phyloP scores from a whole-genome alignment of 2,113 vertebrate species.

The Dipodomys spectabilis region DNA sequence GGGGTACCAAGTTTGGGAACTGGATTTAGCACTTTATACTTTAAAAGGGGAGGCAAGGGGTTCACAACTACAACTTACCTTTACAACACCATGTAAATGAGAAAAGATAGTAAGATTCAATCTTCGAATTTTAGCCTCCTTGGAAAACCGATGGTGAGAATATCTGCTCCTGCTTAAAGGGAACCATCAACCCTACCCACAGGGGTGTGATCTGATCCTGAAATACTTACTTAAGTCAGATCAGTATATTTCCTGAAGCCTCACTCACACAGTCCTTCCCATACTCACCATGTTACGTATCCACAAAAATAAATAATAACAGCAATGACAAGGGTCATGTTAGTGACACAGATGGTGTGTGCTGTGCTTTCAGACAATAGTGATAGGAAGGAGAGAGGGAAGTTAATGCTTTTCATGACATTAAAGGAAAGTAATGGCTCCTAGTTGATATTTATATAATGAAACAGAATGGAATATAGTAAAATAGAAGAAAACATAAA shows the following conservation, averaged over 20 bases:
- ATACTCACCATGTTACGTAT: slow-evolving; percentile 3
- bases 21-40: not conserved
- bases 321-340: not conserved
- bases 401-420: too few species aligned
- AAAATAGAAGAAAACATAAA: not conserved
- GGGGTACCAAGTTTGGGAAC: not conserved
- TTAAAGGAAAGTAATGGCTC: not conserved
- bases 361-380: not conserved
- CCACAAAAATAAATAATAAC: slow-evolving; percentile 6
- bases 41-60: not conserved
- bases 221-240: not conserved
- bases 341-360: not conserved
- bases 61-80: not conserved
- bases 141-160: not conserved
- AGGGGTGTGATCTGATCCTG: not conserved
- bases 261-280: not conserved
- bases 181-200: not conserved
- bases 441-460: not conserved
- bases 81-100: not conserved
- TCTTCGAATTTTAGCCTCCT: not conserved
- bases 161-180: not conserved
- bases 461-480: not conserved
- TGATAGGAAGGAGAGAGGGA: not conserved
- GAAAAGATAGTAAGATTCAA: not conserved
- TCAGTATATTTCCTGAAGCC: not conserved